Evolutionary conservation across 2,797 vertebrate genomes (phyloP).

Genomic region (Phyllotis vaccarum): DNA sequence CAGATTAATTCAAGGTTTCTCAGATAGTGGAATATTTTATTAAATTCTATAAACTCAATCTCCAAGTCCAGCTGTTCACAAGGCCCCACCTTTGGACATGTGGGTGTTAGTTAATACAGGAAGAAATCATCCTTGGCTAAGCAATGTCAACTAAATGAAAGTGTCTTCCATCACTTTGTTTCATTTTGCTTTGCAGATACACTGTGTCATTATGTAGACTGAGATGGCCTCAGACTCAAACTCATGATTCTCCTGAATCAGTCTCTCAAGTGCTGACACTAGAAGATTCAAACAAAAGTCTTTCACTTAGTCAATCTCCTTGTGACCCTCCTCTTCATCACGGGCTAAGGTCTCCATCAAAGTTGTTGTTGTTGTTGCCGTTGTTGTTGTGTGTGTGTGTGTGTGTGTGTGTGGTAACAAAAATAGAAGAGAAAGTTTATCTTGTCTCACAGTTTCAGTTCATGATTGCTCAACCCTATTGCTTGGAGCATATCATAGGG

Average conservation of each 20-base stretch:
- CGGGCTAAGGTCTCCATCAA: conserved; percentile 25
- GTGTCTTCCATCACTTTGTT: background rate
- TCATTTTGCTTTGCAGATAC: background rate
- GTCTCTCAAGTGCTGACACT: background rate
- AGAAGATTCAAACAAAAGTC: background rate
- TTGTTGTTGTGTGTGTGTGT: background rate
- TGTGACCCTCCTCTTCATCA: background rate
- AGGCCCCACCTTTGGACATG: background rate
- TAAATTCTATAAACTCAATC: background rate
- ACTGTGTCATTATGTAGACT: background rate
- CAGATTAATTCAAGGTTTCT: conserved; percentile 23
- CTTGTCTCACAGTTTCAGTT: background rate
- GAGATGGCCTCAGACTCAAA: background rate
- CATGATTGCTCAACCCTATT: background rate
- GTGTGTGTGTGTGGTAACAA: background rate
- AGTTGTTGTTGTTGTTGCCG: no score
- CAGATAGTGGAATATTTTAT: background rate
- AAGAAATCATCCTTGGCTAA: conserved; percentile 17
- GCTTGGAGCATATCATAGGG: background rate
- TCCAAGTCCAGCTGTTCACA: background rate
- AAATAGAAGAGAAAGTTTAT: background rate
- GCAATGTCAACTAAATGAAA: background rate
- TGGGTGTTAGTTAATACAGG: background rate
- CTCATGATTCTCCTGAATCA: background rate
- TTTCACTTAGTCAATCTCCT: background rate